phyloP scores from a whole-genome alignment of 1,140 invertebrate species.

The Hirudo medicinalis region DNA sequence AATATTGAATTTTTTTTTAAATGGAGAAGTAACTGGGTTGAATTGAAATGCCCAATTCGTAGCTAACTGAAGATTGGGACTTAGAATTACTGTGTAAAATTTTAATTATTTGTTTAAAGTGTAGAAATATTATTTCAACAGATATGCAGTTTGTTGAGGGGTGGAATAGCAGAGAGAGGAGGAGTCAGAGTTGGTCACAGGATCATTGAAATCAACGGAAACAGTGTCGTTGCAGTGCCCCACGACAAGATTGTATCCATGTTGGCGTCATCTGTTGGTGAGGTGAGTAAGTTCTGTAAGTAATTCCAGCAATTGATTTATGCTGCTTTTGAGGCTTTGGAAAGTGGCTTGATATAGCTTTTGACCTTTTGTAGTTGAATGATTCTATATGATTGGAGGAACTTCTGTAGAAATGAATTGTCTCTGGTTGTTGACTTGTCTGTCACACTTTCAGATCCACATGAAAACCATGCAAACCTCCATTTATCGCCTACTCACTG shows the following conservation, averaged over 20 bases:
- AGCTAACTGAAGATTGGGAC: neutral
- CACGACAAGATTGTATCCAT: constrained; percentile 98
- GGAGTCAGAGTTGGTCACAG: constrained; percentile 94
- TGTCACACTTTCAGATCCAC: constrained; percentile 59
- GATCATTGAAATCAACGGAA: constrained; percentile 98
- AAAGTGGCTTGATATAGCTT: too few relatives aligned
- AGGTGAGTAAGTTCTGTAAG: constrained; percentile 51
- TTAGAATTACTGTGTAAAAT: neutral
- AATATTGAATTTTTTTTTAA: constrained; percentile 15
- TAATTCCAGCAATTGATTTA: neutral
- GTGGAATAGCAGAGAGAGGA: constrained; percentile 93
- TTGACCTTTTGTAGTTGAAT: neutral
- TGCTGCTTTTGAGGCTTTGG: neutral
- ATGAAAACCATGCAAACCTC: constrained; percentile 99
- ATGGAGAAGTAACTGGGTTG: constrained; percentile 4
- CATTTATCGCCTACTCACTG: constrained; percentile 94
- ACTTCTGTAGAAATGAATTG: neutral
- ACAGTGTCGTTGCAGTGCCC: constrained; percentile 88
- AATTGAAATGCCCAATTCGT: neutral
- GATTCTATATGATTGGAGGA: neutral
- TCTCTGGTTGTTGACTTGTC: neutral
- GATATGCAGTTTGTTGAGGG: constrained; percentile 92
- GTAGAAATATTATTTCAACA: constrained; percentile 34
- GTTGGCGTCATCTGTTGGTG: constrained; percentile 91
- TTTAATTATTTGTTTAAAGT: neutral